phyloP scores from a whole-genome alignment of 2,888 invertebrate genomes.

The Dryomyza anilis region DNA sequence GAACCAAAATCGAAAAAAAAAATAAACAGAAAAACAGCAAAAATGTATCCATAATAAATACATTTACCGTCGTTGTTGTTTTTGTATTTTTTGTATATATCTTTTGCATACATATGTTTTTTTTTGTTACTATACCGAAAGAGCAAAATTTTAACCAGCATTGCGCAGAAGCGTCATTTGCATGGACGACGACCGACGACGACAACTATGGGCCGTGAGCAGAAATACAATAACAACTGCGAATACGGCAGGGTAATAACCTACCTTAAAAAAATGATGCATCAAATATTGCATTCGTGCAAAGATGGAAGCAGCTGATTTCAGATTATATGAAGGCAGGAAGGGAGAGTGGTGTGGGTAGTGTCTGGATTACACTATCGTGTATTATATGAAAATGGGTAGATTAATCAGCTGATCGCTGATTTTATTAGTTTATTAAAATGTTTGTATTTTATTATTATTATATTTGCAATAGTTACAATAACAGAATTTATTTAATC shows the following conservation, averaged over 20 bases:
- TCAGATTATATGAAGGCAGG: too few relatives aligned
- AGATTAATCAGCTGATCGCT: too few relatives aligned
- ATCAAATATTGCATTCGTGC: neutral
- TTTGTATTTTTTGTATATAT: neutral
- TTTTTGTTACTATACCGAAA: neutral
- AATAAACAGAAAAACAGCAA: neutral
- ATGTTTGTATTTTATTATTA: too few relatives aligned
- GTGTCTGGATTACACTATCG: too few relatives aligned
- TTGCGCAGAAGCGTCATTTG: conserved; percentile 11
- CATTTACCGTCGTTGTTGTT: neutral
- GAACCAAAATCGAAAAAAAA: neutral
- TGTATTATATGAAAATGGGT: too few relatives aligned
- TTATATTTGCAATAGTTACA: neutral
- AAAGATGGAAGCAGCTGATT: conserved; percentile 13
- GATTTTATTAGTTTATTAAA: too few relatives aligned
- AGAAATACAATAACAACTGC: neutral
- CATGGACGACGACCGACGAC: neutral
- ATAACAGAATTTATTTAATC: neutral
- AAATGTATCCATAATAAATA: neutral
- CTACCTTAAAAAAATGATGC: conserved; percentile 1
- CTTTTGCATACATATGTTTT: neutral
- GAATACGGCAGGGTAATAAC: conserved; percentile 13
- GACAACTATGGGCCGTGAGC: neutral
- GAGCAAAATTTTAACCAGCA: neutral
- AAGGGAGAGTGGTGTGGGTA: too few relatives aligned